Evolutionary conservation across 2,888 invertebrate genomes (phyloP).

Genomic region (Bellardia pandia): DNA sequence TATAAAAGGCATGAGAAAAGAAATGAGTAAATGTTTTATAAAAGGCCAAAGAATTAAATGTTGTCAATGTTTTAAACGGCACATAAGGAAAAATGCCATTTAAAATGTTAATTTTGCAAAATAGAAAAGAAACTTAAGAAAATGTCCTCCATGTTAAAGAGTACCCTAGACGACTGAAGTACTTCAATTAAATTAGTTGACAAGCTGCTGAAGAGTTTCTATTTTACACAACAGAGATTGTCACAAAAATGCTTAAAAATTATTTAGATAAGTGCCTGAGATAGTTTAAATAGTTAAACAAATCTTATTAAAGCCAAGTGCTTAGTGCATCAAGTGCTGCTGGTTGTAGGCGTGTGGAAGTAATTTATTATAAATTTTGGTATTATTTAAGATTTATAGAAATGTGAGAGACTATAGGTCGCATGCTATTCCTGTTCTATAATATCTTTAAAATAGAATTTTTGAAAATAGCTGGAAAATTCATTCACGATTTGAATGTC

Average conservation of each 20-base stretch:
- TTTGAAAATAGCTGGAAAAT: too few species aligned
- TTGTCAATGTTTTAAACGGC: background rate
- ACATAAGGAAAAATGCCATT: background rate
- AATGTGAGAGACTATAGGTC: too few species aligned
- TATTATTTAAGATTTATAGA: background rate
- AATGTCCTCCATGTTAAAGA: background rate
- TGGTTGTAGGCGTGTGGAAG: background rate
- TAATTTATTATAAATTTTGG: background rate
- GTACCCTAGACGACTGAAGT: constrained; percentile 13
- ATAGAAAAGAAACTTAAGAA: background rate
- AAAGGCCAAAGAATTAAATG: constrained; percentile 28
- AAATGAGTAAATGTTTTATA: background rate
- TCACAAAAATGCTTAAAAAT: constrained; percentile 40
- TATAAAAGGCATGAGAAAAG: background rate
- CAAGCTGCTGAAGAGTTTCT: constrained; percentile 23
- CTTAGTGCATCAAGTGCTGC: background rate
- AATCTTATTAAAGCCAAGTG: background rate
- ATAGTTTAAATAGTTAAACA: background rate
- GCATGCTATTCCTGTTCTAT: too few species aligned
- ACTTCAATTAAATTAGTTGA: constrained; percentile 32
- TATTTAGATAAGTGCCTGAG: constrained; percentile 24
- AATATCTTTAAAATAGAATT: too few species aligned
- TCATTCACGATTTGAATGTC: too few species aligned
- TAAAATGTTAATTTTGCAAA: background rate
- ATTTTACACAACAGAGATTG: constrained; percentile 24